Evolutionary conservation across 2,888 invertebrate species (phyloP).

Genomic region (Dryocosmus kuriphilus): DNA sequence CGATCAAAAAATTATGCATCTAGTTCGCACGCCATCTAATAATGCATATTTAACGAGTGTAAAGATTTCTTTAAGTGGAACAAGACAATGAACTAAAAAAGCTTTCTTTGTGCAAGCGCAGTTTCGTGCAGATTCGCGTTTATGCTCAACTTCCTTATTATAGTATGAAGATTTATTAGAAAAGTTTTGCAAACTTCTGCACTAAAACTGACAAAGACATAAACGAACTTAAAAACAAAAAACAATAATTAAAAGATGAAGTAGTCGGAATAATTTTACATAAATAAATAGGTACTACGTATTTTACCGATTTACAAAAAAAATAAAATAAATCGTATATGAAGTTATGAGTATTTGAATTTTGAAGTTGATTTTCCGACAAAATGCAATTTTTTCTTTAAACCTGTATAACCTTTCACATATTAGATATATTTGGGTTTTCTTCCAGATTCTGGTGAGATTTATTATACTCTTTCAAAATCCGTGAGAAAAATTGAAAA

Average conservation of each 20-base stretch:
- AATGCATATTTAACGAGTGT: slow-evolving; percentile 56
- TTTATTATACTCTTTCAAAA: too few relatives aligned
- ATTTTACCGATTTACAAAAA: too few relatives aligned
- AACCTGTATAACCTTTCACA: too few relatives aligned
- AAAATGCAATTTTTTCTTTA: too few relatives aligned
- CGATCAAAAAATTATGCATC: slow-evolving; percentile 54
- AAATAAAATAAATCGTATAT: too few relatives aligned
- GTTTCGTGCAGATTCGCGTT: slow-evolving; percentile 42
- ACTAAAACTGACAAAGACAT: not conserved
- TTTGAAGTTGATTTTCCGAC: too few relatives aligned
- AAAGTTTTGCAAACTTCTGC: not conserved
- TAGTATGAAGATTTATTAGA: not conserved
- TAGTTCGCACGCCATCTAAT: slow-evolving; percentile 56
- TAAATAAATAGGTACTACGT: too few relatives aligned
- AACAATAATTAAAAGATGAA: not conserved
- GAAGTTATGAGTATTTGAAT: too few relatives aligned
- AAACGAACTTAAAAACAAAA: not conserved
- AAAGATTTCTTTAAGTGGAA: slow-evolving; percentile 57
- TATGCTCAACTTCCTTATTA: slow-evolving; percentile 45
- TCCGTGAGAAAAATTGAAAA: too few relatives aligned
- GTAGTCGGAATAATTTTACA: not conserved
- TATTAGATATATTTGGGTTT: too few relatives aligned
- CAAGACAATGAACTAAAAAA: slow-evolving; percentile 61
- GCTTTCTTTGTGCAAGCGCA: slow-evolving; percentile 50
- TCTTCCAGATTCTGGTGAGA: too few relatives aligned